Evolutionary conservation across 2,888 invertebrate genomes (phyloP), one percentile per base, ranked within the genome.

Genomic region (Alentia gelatinosa): DNA sequence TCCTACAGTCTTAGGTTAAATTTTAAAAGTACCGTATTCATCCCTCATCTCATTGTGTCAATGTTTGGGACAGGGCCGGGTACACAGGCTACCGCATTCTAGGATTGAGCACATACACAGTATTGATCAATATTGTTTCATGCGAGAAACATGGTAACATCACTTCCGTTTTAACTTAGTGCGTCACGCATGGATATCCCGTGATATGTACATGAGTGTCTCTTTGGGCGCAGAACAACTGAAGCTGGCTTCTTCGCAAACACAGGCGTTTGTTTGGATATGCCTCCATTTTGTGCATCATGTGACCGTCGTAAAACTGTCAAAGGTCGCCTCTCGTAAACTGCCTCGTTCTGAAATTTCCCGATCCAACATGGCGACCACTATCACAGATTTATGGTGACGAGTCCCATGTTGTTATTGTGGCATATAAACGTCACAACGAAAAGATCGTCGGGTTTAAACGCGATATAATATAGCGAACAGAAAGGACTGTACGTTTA

Each of bases 301-400:
- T 90, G 90, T 90, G 90, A 90, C 90, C n/a, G 23, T 33, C n/a
- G 68, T 89, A 26, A 33, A 47, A 47, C n/a, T 56, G 23, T 19
- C 63, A 89, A 68, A 89, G 63, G 63, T 89, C 68, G 56, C 47
- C 30, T 40, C 74, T 56, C 40, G 42, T 79, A 90, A 79, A 75
- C 50, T 33, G 90, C 90, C 90, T 90, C 90, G 90, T 83, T 90
- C 56, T 90, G 75, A 63, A n/a, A 35, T 37, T 35, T 75, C 33
- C 39, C 19, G 63, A 75, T 91, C 91, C 91, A 91, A 91, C 86
- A 91, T 91, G 91, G 91, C 91, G 91, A 47, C 91, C 30, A 79
- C 89, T 68, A 89, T 47, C 35, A 50, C 37, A 56, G 79, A 89
- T 91, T 47, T 91, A 42, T 89, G 26, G 88, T 90, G 84, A 84